Percentiles rank a stretch among this genome's conserved stretches.
Evolutionary conservation across 2,888 invertebrate species (phyloP).

Genomic region (Elysia crispata): DNA sequence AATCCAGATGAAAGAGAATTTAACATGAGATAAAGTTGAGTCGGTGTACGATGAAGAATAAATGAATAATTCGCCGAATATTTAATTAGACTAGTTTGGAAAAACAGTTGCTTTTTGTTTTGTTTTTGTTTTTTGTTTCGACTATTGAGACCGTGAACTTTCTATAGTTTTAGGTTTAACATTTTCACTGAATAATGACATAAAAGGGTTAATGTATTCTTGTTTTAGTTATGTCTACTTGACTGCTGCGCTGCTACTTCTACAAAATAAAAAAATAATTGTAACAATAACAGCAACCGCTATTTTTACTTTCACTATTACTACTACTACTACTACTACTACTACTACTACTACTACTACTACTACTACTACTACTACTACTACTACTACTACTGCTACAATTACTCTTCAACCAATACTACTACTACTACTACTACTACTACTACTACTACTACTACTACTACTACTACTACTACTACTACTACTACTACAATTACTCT

Average conservation of each 20-base stretch:
- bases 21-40: no score
- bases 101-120: no score
- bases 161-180: neutral
- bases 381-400: neutral
- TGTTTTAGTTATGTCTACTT: no score
- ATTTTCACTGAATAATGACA: neutral
- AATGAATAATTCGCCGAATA: no score
- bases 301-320: neutral
- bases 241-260: no score
- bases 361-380: slow-evolving; percentile 4
- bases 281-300: neutral
- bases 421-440: slow-evolving; percentile 29
- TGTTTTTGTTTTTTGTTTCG: no score
- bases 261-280: no score
- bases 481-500: slow-evolving; percentile 14
- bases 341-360: slow-evolving; percentile 10
- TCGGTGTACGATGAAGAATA: no score
- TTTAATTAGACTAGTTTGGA: no score
- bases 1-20: no score
- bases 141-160: neutral
- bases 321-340: neutral
- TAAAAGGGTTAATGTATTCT: neutral
- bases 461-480: slow-evolving; percentile 30
- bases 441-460: slow-evolving; percentile 33
- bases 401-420: neutral